Evolutionary conservation across 1,140 invertebrate species (phyloP), one percentile per base, ranked within the genome.

Genomic region (Brachionus rotundiformis): DNA sequence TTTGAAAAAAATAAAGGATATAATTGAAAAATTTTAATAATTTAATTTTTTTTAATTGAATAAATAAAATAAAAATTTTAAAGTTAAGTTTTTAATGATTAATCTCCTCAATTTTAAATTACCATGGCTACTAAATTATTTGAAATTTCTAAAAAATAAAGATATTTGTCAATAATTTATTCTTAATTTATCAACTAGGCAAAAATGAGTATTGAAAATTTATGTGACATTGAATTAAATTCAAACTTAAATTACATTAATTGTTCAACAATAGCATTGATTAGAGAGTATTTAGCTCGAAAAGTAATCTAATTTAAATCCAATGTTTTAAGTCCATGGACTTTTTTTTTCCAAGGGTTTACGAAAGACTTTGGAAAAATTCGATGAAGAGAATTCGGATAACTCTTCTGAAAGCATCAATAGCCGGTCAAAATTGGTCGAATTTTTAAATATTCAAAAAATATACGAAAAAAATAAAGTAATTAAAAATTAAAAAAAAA

Each of bases 401-500:
- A 73, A 73, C 27, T 0, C n/a, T 36, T 44, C 39, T 8, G 68
- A 41, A 44, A 73, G 27, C 19, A 73, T 73, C 3, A 73, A 25
- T 27, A 73, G 68, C 25, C 33, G 68, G 4, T 44, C 68, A 0
- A 73, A 73, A 73, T 44, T 73, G 23, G 25, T 73, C 8, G 68
- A 73, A 31, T 73, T 19, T 73, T 73, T 73, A n/a, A 73, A 44
- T 8, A 73, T 73, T n/a, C 68, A 73, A 73, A 27, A 73, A 3
- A n/a, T 73, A n/a, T 73, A 73, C n/a, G 68, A 73, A 13, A 73
- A 73, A 73, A 73, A 73, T 44, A 73, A 73, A 31, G 68, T 73
- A 25, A 68, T 31, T 2, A 11, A 71, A 71, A 16, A 16, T 71
- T 31, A n/a, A 68, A 68, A 68, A 31, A 13, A 23, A 71, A 71